Evolutionary conservation across 2,797 vertebrate species (phyloP).

Genomic region (Eulemur rubriventer): DNA sequence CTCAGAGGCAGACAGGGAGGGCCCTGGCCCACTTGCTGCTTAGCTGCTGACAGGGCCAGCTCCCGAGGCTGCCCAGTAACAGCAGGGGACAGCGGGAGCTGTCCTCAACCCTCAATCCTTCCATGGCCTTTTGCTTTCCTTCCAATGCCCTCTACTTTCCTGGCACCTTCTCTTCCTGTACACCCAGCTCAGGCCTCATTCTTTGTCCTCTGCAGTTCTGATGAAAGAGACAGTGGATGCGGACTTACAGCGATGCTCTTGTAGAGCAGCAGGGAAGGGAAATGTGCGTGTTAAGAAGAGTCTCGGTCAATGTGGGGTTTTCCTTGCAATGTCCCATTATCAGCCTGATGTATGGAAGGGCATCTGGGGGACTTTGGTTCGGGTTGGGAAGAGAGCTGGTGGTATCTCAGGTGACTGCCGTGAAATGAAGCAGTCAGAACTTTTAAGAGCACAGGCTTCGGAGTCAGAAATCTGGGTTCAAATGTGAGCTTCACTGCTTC

Average conservation of each 20-base stretch:
- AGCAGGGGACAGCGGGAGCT: background rate
- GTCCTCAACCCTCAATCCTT: background rate
- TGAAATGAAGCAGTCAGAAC: background rate
- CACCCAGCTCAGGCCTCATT: background rate
- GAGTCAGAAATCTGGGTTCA: background rate
- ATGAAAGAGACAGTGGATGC: background rate
- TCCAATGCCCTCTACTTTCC: background rate
- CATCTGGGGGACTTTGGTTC: background rate
- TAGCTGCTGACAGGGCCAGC: background rate
- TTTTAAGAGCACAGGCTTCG: background rate
- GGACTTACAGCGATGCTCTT: background rate
- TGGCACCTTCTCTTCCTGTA: conserved; percentile 25
- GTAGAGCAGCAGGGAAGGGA: background rate
- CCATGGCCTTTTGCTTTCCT: background rate
- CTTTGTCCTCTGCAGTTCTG: background rate
- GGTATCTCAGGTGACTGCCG: background rate
- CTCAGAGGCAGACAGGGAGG: conserved; percentile 59
- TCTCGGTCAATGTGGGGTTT: background rate
- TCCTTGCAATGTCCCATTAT: background rate
- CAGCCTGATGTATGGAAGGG: background rate
- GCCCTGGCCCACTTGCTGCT: background rate
- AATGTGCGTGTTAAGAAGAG: background rate
- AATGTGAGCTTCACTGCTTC: background rate
- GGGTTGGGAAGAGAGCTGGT: background rate
- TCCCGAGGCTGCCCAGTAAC: background rate